Base-by-base conservation (phyloP, 2,797 vertebrate species). In the Mus spretus region DNA sequence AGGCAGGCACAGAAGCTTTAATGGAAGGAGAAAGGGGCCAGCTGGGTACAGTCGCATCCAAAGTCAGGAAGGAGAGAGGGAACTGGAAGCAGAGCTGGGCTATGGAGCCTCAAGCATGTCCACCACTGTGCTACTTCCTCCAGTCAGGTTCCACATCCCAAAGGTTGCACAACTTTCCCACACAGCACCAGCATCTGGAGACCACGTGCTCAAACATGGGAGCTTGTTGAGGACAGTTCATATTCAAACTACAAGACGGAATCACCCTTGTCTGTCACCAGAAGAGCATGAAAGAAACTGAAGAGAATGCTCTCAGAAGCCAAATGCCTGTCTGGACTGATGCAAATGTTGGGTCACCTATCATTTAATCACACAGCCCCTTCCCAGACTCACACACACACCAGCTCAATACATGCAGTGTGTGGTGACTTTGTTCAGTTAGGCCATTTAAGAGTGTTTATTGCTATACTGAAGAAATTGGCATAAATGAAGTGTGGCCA, bases 361-460 rank as follows among this genome's bases (percentile, higher is more conserved):
- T 89, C 96, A 95, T 95, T 98, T 97, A 97, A 98, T 97, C 97
- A 93, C 87, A 81, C 47, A 80, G 95, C 9, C 1, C 84, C 2
- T 31, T 87, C 59, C 55, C 87, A 77, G 88, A 96, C 93, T 96
- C 94, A 50, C 50, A 96, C 81, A 91, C 75, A 95, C 94, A 95
- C 74, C 79, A 98, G 93, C 95, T 72, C 50, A 74, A 91, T 95
- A 89, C 22, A 4, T 50, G 79, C 31, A 57, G 65, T 15, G 26
- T 55, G 8, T 80, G 90, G 47, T 67, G 89, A 40, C 53, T 79
- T 83, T 75, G 83, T 74, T 96, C 65, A 28, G 57, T 37, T 12
- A 67, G 93, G 78, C 47, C 96, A 57, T 70, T 97, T 90, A 87
- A 78, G 31, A 75, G 77, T 61, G 31, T 93, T 97, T 94, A 61